phyloP scores from a whole-genome alignment of 2,888 invertebrate genomes.

The Andrena bicolor region DNA sequence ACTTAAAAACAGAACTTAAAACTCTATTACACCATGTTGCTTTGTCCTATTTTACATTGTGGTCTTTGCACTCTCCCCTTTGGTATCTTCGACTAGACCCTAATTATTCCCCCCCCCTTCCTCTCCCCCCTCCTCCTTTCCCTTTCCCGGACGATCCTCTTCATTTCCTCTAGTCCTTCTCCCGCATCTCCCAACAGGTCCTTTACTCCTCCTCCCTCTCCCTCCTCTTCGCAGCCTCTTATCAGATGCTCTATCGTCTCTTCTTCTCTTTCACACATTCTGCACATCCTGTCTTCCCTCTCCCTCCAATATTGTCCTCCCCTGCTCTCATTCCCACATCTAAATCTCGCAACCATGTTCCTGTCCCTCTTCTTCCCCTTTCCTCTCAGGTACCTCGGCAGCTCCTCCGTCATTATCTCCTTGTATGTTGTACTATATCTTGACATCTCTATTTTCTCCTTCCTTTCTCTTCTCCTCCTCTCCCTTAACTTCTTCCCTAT shows the following conservation, averaged over 20 bases:
- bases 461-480: not conserved
- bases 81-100: not conserved
- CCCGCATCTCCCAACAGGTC: not conserved
- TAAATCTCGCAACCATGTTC: not conserved
- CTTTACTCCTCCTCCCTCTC: not conserved
- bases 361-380: constrained; percentile 6
- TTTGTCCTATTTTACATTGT: not conserved
- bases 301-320: not conserved
- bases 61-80: not conserved
- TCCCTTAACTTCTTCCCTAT: no score
- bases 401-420: not conserved
- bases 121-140: not conserved
- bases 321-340: not conserved
- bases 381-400: not conserved
- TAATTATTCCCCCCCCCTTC: not conserved
- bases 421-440: constrained; percentile 9
- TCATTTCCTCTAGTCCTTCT: not conserved
- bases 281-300: not conserved
- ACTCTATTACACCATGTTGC: no score
- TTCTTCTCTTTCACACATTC: not conserved
- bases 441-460: not conserved
- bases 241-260: not conserved
- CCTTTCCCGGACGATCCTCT: not conserved
- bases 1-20: no score
- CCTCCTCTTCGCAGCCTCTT: not conserved